Base-by-base conservation (phyloP, 2,888 invertebrate species). In the Pachliopta kotzebuea region DNA sequence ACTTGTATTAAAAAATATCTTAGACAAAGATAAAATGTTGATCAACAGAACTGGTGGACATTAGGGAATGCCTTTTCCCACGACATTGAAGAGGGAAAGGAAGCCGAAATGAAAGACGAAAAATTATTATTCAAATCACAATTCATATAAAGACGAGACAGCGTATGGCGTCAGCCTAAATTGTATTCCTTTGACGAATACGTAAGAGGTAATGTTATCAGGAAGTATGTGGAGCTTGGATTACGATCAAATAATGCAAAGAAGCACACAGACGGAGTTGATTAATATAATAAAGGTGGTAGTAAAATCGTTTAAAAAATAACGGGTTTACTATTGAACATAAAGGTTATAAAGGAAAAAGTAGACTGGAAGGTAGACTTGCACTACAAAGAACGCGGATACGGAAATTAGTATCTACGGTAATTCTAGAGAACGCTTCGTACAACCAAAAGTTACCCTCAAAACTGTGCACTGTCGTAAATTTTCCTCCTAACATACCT, bases 81-180 rank as follows among this genome's bases (percentile, higher is more conserved):
- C 90, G 89, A 86, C 78, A 80, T 78, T 74, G 77, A 74, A 75
- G 77, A 79, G 84, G 81, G 85, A 88, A 86, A 90, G 88, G 89
- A 90, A 89, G 85, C 89, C 83, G 78, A 86, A 89, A 88, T 87
- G 89, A 84, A 83, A 83, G 82, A 78, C 84, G 81, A 82, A 85
- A 85, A 84, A 89, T 90, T 90, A 89, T 88, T 90, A 90, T 91
- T 90, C 90, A 90, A 89, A 90, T 86, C 90, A 90, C 89, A 90
- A 81, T 73, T 74, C 77, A 74, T 75, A 79, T 80, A 77, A 78
- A 81, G 79, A 75, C 79, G 77, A 79, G 80, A 80, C 79, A 84
- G 77, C 81, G 80, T 79, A 80, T 80, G 83, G 86, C 86, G 85
- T 84, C 83, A 85, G 80, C 85, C 86, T 84, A 87, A 86, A 88